phyloP scores from a whole-genome alignment of 1,140 invertebrate species.

The Ganaspis sp. region DNA sequence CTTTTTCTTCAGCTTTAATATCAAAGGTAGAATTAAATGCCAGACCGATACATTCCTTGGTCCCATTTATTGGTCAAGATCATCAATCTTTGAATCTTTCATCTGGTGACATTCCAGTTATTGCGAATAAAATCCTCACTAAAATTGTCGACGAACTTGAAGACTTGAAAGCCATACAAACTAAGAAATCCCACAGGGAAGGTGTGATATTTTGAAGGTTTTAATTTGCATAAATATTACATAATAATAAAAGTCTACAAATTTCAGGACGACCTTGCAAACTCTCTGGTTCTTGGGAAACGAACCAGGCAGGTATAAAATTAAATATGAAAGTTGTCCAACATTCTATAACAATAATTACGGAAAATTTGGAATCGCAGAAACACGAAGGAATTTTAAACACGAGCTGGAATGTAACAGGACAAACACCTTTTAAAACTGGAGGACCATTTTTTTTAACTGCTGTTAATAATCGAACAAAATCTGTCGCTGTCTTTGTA shows the following conservation, averaged over 20 bases:
- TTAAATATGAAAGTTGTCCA: constrained; percentile 60
- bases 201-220: neutral
- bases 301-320: constrained; percentile 55
- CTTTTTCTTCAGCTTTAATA: neutral
- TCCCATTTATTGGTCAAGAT: neutral
- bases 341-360: constrained; percentile 43
- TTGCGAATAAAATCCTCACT: constrained; percentile 59
- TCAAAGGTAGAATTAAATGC: neutral
- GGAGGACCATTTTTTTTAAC: constrained; percentile 59
- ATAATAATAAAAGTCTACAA: neutral
- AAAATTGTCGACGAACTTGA: constrained; percentile 62
- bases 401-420: constrained; percentile 59
- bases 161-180: constrained; percentile 45
- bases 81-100: constrained; percentile 33
- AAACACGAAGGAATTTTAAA: constrained; percentile 51
- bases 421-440: constrained; percentile 53
- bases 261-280: constrained; percentile 61
- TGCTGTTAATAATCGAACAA: constrained; percentile 55
- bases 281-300: constrained; percentile 62
- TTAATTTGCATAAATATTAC: constrained; percentile 31
- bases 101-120: too few species aligned
- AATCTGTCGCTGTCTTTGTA: constrained; percentile 60
- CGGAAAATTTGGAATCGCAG: constrained; percentile 9
- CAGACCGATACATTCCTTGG: neutral
- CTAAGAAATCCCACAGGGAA: constrained; percentile 19